Evolutionary conservation across 2,797 vertebrate species (phyloP).

Genomic region (Discoglossus pictus): DNA sequence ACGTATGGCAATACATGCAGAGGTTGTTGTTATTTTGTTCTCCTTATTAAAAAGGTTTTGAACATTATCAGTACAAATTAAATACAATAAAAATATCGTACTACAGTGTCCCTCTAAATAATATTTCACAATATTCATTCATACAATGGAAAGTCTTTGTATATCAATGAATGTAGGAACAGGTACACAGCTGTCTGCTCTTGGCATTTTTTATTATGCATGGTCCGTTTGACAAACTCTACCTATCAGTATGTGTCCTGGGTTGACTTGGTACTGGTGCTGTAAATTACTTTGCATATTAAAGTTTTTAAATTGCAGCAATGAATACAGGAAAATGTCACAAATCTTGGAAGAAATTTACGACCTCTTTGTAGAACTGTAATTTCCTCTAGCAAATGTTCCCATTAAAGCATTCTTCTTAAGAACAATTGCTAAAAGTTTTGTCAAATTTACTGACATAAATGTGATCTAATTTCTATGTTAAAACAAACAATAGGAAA

Average conservation of each 20-base stretch:
- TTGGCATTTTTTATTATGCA: neutral
- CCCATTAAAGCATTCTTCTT: constrained; percentile 23
- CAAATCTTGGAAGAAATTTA: constrained; percentile 13
- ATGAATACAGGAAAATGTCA: constrained; percentile 9
- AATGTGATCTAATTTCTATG: constrained; percentile 29
- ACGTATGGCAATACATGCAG: too few species aligned
- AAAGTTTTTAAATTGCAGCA: neutral
- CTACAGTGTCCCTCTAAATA: too few species aligned
- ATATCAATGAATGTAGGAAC: neutral
- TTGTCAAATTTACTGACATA: constrained; percentile 3
- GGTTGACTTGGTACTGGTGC: neutral
- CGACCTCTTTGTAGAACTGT: constrained; percentile 9
- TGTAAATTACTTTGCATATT: constrained; percentile 1
- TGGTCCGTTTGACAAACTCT: neutral
- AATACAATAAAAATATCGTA: too few species aligned
- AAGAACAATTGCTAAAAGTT: constrained; percentile 26
- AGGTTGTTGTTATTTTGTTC: too few species aligned
- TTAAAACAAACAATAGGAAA: constrained; percentile 17
- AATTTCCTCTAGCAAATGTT: constrained; percentile 25
- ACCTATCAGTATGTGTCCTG: neutral
- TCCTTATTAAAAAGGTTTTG: too few species aligned
- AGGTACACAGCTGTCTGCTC: too few species aligned
- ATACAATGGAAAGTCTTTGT: too few species aligned
- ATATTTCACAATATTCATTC: too few species aligned
- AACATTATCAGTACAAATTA: too few species aligned